Evolutionary conservation across 2,888 invertebrate genomes (phyloP).

Genomic region (Macrophya annulata): DNA sequence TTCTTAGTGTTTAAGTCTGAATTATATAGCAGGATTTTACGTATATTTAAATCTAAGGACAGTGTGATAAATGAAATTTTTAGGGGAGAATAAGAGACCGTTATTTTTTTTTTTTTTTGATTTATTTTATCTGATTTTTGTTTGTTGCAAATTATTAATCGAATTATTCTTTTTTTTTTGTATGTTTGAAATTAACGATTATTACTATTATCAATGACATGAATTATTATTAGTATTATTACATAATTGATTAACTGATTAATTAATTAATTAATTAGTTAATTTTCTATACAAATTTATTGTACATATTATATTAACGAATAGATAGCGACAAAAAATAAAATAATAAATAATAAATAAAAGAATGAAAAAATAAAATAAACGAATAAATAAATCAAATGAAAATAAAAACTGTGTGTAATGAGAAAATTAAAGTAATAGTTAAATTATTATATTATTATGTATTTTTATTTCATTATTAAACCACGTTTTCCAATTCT

Average conservation of each 20-base stretch:
- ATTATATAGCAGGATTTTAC: constrained; percentile 4
- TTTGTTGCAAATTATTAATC: neutral
- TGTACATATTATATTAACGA: constrained; percentile 3
- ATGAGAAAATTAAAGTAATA: constrained; percentile 7
- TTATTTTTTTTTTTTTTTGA: neutral
- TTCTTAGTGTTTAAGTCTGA: neutral
- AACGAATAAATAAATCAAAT: neutral
- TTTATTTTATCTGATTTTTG: neutral
- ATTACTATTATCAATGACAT: neutral
- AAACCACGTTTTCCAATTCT: neutral
- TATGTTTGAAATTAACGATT: neutral
- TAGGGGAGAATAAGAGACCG: constrained; percentile 6
- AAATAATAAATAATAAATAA: too few relatives aligned
- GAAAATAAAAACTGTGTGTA: neutral
- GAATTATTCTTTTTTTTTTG: neutral
- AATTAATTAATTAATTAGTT: neutral
- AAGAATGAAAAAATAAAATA: neutral
- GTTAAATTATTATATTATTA: neutral
- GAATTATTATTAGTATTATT: neutral
- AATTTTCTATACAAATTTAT: neutral
- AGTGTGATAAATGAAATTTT: neutral
- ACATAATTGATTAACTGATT: neutral
- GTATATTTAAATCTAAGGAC: neutral
- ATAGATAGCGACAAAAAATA: neutral
- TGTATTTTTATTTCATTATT: neutral